Base-by-base conservation (phyloP, 2,888 invertebrate species). In the Dastarcus helophoroides region DNA sequence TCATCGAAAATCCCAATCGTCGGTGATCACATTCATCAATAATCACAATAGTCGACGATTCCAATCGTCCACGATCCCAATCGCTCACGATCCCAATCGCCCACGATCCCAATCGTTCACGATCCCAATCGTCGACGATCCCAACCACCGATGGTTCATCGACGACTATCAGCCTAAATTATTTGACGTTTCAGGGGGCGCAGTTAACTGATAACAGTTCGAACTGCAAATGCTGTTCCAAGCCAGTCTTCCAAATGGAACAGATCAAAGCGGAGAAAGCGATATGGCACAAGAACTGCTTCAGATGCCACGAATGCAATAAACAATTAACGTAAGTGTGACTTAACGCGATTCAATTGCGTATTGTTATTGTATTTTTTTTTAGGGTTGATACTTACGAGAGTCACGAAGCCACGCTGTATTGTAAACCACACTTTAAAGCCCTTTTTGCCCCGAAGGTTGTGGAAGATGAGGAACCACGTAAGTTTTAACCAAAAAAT, bases 211-310 rank as follows among this genome's bases (percentile, higher is more conserved):
- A 67, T 39, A 72, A 69, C 50, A 38, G 38, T 22, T 73, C 75
- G 29, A 75, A 74, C 43, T 94, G 93, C 59, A 79, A 78, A 51
- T 74, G 79, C 44, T 95, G 94, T 62, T 68, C 75, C 39, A 85
- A 90, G 58, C 79, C 83, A 34, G 94, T 94, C 31, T 95, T 88
- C 64, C 91, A 89, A 60, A 93, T 95, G 93, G 95, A 95, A 64
- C 80, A 89, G 51, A 74, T 93, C 44, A 91, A 91, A 64, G 89
- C 91, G 1, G 94, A 91, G 64, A 79, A 80, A 50, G 69, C 77
- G 29, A 73, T 84, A 43, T 95, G 88, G 80, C 95, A 95, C 64
- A 90, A 85, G 63, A 82, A 83, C 61, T 95, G 95, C 67, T 91
- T 95, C 71, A 72, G 89, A 47, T 95, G 94, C 59, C 72, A 74